Percentiles rank a stretch among this genome's conserved stretches.
Evolutionary conservation across 2,888 invertebrate species (phyloP).

Genomic region (Tetranychus truncatus): DNA sequence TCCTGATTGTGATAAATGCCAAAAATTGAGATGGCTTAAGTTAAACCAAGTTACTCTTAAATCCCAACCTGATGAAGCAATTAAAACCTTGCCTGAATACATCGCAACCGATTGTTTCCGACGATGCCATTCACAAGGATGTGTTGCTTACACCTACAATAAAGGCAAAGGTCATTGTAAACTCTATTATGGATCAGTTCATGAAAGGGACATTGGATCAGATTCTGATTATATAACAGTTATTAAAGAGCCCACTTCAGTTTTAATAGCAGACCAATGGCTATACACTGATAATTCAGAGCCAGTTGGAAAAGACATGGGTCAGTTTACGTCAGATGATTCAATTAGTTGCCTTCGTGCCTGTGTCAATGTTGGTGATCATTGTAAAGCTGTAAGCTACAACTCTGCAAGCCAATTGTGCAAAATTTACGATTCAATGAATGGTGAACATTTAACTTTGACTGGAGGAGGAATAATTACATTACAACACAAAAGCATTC

Average conservation of each 20-base stretch:
- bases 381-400: constrained; percentile 14
- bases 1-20: constrained; percentile 13
- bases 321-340: not conserved
- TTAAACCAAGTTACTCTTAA: constrained; percentile 9
- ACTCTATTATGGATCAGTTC: constrained; percentile 7
- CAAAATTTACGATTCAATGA: constrained; percentile 12
- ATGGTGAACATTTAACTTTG: constrained; percentile 9
- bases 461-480: not conserved
- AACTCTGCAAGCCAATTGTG: constrained; percentile 5
- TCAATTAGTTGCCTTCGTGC: constrained; percentile 12
- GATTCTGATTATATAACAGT: constrained; percentile 9
- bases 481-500: constrained; percentile 14
- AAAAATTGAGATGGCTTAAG: constrained; percentile 16
- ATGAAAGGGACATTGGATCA: not conserved
- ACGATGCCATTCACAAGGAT: constrained; percentile 12
- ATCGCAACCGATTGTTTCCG: constrained; percentile 7
- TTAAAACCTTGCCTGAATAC: not conserved
- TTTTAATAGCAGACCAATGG: constrained; percentile 14
- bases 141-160: constrained; percentile 13
- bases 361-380: constrained; percentile 12
- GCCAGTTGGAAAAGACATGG: constrained; percentile 11
- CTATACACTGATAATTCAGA: constrained; percentile 9
- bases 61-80: not conserved
- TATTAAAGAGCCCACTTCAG: constrained; percentile 15
- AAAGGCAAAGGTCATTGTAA: constrained; percentile 13